Conservation (phyloP, 2,888 invertebrate genomes). For the Brassicogethes aeneus region DNA sequence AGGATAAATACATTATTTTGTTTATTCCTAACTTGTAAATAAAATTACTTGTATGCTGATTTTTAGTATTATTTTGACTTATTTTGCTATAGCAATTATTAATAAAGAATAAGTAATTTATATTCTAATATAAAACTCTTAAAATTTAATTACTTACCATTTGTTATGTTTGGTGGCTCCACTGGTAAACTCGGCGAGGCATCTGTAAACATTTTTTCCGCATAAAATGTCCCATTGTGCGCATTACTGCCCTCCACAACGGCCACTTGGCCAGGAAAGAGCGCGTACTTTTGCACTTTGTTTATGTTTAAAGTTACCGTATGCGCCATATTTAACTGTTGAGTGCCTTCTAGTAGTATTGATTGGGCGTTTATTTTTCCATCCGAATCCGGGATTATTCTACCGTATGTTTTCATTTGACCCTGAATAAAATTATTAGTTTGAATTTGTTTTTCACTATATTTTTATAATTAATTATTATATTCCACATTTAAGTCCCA, state of each 20-base stretch:
- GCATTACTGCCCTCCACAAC: slow-evolving; percentile 66
- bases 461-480: too few relatives aligned
- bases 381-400: slow-evolving; percentile 66
- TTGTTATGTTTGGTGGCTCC: slow-evolving; percentile 38
- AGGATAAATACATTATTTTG: too few relatives aligned
- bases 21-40: too few relatives aligned
- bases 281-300: slow-evolving; percentile 50
- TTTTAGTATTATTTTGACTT: too few relatives aligned
- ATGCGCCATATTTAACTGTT: slow-evolving; percentile 43
- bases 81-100: too few relatives aligned
- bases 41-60: too few relatives aligned
- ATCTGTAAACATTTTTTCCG: slow-evolving; percentile 54
- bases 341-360: slow-evolving; percentile 58
- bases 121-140: too few relatives aligned
- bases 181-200: slow-evolving; percentile 40
- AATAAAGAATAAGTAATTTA: too few relatives aligned
- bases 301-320: slow-evolving; percentile 41
- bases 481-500: too few relatives aligned
- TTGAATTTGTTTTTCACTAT: not conserved
- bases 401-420: slow-evolving; percentile 47
- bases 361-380: slow-evolving; percentile 63
- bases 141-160: too few relatives aligned
- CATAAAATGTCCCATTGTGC: slow-evolving; percentile 58
- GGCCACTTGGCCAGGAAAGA: slow-evolving; percentile 75
- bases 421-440: slow-evolving; percentile 17